A percentile compares a stretch with the other conserved stretches of the same genome.
Conservation (phyloP, 2,888 invertebrate species). For the Eupithecia abbreviata region DNA sequence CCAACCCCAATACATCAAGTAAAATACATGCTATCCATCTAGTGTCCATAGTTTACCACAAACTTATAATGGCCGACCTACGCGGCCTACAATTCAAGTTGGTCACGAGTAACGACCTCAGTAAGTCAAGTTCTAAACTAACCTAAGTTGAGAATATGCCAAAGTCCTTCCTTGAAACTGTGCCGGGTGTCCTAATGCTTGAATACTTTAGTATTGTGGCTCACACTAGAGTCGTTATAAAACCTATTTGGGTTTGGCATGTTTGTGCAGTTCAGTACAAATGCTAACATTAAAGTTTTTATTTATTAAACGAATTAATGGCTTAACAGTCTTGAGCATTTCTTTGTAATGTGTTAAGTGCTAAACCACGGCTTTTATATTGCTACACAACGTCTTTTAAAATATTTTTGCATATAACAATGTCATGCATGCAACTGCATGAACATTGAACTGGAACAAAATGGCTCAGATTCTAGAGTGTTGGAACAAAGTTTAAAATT, state of each 20-base stretch:
- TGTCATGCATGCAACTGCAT: background rate
- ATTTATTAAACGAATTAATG: background rate
- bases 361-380: background rate
- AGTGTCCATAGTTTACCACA: constrained; percentile 13
- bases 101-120: constrained; percentile 48
- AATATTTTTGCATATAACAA: background rate
- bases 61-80: constrained; percentile 34
- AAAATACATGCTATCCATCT: background rate
- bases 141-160: constrained; percentile 47
- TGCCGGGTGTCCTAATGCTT: constrained; percentile 48
- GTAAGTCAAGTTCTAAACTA: constrained; percentile 49
- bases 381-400: background rate
- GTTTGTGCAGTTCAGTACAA: background rate
- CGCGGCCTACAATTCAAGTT: constrained; percentile 41
- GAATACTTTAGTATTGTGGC: constrained; percentile 50
- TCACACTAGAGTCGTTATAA: constrained; percentile 8
- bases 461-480: background rate
- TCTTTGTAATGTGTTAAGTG: background rate
- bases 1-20: constrained; percentile 11
- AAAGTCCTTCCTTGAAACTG: constrained; percentile 45
- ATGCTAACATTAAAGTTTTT: background rate
- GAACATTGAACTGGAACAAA: background rate
- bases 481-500: constrained; percentile 10
- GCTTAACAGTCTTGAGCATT: background rate
- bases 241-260: background rate